phyloP scores from a whole-genome alignment of 2,113 vertebrate species.

The Dolichallabes microphthalmus region DNA sequence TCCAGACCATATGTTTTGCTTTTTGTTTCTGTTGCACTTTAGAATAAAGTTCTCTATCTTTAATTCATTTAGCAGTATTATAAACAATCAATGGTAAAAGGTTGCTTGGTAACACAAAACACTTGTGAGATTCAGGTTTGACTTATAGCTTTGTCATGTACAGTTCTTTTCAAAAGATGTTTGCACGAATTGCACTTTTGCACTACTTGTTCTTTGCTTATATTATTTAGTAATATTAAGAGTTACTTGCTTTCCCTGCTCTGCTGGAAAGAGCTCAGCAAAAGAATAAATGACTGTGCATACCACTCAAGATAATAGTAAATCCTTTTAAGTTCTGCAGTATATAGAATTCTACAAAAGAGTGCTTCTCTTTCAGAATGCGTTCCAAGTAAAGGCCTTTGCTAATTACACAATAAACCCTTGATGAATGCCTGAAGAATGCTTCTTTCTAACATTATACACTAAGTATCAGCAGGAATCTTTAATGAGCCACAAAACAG shows the following conservation, averaged over 20 bases:
- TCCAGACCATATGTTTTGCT: constrained; percentile 10
- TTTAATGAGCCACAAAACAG: constrained; percentile 30
- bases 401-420: background rate
- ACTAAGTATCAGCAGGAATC: constrained; percentile 38
- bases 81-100: background rate
- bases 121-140: background rate
- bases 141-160: background rate
- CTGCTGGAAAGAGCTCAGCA: background rate
- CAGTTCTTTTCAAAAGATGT: background rate
- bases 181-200: background rate
- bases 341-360: background rate
- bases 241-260: background rate
- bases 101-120: background rate
- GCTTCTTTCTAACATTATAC: constrained; percentile 8
- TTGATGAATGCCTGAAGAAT: constrained; percentile 29
- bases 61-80: background rate
- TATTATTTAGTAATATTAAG: constrained; percentile 9
- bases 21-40: constrained; percentile 5
- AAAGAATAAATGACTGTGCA: constrained; percentile 41
- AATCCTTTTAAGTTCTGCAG: background rate
- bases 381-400: background rate
- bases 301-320: background rate
- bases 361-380: background rate
- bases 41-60: background rate
- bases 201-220: constrained; percentile 7